A percentile compares a stretch with the other conserved stretches of the same genome.
phyloP scores from a whole-genome alignment of 1,140 invertebrate genomes.

The Arctopsyche grandis region DNA sequence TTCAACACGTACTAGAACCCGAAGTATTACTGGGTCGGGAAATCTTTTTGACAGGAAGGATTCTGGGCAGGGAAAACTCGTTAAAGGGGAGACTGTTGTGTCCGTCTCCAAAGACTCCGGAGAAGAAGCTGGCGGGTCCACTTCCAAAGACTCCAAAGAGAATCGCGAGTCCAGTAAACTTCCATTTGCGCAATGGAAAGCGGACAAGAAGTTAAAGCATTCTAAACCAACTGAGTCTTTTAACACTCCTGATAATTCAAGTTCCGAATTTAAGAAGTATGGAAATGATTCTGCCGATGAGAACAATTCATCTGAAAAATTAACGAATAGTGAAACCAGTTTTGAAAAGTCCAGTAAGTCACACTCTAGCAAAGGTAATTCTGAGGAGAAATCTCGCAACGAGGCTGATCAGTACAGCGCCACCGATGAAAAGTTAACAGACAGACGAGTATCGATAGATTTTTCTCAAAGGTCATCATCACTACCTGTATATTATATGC shows the following conservation, averaged over 20 bases:
- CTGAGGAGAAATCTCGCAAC: neutral
- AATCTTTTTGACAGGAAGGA: slow-evolving; percentile 71
- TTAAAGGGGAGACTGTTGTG: slow-evolving; percentile 59
- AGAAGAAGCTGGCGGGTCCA: slow-evolving; percentile 26
- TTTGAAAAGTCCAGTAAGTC: neutral
- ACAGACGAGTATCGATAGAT: neutral
- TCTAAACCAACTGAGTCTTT: slow-evolving; percentile 46
- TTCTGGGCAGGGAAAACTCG: slow-evolving; percentile 70
- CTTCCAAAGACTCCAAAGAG: slow-evolving; percentile 66
- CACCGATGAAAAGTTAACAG: neutral
- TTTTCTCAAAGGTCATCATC: neutral
- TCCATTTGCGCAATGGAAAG: slow-evolving; percentile 76
- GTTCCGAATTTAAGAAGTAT: neutral
- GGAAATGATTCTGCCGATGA: neutral
- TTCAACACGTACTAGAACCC: slow-evolving; percentile 70
- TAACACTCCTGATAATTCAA: neutral
- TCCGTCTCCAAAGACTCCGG: neutral
- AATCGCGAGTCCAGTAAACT: slow-evolving; percentile 67
- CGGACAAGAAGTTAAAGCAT: slow-evolving; percentile 71
- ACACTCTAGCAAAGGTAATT: neutral
- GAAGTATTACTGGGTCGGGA: slow-evolving; percentile 72
- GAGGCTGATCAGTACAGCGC: neutral
- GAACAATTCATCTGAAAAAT: neutral
- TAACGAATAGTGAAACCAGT: neutral
- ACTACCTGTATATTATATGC: neutral